Conservation (phyloP, 2,113 vertebrate genomes). For the Tylochromis polylepis region DNA sequence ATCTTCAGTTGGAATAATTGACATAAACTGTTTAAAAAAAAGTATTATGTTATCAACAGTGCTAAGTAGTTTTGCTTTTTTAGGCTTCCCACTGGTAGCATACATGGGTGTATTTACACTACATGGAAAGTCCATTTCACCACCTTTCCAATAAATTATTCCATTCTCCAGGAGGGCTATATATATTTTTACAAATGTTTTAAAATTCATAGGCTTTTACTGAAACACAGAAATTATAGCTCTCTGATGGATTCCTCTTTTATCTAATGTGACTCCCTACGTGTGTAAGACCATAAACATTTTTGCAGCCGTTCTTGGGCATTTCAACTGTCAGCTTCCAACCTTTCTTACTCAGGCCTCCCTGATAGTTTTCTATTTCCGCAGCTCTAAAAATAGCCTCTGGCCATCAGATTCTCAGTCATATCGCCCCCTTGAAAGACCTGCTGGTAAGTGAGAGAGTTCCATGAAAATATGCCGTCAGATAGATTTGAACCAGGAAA, state of each 20-base stretch:
- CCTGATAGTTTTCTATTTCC: conserved; percentile 43
- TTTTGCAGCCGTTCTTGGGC: conserved; percentile 40
- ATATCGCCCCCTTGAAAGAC: neutral
- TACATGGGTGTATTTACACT: conserved; percentile 57
- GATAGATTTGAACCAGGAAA: conserved; percentile 29
- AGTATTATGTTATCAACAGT: conserved; percentile 24
- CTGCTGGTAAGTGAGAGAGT: conserved; percentile 13
- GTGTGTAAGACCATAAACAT: conserved; percentile 53
- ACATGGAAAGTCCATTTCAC: conserved; percentile 71
- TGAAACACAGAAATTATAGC: conserved; percentile 31
- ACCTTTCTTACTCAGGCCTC: conserved; percentile 13
- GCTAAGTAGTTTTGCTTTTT: conserved; percentile 33
- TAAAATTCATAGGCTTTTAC: conserved; percentile 61
- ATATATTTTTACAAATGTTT: conserved; percentile 52
- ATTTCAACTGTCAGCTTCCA: conserved; percentile 47
- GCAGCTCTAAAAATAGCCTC: conserved; percentile 68
- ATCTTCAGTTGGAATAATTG: conserved; percentile 5
- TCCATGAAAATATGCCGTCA: conserved; percentile 39
- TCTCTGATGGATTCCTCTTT: conserved; percentile 64
- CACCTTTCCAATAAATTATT: conserved; percentile 63
- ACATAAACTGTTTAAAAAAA: neutral
- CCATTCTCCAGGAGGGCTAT: conserved; percentile 33
- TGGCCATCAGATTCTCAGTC: conserved; percentile 48
- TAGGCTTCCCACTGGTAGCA: conserved; percentile 10
- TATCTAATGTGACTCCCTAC: conserved; percentile 62